These are phyloP conservation scores for Selene dorsalis DNA, from an alignment of 2,797 vertebrate species.

Conservation along the genomic window DNA sequence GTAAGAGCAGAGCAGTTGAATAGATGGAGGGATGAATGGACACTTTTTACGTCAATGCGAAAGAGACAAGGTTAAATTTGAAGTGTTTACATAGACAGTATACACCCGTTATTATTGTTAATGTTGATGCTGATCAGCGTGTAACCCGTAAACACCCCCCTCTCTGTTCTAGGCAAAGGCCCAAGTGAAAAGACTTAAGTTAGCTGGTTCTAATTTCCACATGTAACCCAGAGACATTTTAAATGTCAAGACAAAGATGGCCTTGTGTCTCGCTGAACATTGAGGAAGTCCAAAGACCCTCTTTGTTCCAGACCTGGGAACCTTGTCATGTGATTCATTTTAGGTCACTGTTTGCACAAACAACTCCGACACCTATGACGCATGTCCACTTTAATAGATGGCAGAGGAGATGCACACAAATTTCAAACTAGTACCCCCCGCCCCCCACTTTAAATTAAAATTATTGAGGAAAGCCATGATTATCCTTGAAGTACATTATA, in stretches of 20 bases:
- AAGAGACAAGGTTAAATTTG: constrained; percentile 1
- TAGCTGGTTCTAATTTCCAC: constrained; percentile 45
- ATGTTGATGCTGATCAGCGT: neutral
- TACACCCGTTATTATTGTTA: no score
- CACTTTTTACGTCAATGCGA: constrained; percentile 12
- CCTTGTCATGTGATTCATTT: constrained; percentile 23
- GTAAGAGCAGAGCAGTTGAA: neutral
- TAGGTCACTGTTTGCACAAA: constrained; percentile 14
- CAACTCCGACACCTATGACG: constrained; percentile 7
- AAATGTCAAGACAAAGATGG: constrained; percentile 39
- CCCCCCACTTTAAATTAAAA: constrained; percentile 25
- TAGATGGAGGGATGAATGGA: neutral
- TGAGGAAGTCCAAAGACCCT: constrained; percentile 55
- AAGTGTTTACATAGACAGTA: no score
- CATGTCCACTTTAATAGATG: constrained; percentile 35
- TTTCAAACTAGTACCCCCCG: neutral
- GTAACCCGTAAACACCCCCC: neutral
- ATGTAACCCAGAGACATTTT: constrained; percentile 35
- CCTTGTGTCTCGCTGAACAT: constrained; percentile 41
- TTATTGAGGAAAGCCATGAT: constrained; percentile 14
- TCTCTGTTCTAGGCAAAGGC: neutral
- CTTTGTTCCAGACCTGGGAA: constrained; percentile 24
- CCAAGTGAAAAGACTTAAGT: constrained; percentile 19
- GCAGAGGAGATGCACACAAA: constrained; percentile 21
- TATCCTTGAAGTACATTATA: constrained; percentile 31